These are phyloP conservation scores for Mantis religiosa DNA, from an alignment of 2,888 invertebrate genomes.

Conservation along the genomic window DNA sequence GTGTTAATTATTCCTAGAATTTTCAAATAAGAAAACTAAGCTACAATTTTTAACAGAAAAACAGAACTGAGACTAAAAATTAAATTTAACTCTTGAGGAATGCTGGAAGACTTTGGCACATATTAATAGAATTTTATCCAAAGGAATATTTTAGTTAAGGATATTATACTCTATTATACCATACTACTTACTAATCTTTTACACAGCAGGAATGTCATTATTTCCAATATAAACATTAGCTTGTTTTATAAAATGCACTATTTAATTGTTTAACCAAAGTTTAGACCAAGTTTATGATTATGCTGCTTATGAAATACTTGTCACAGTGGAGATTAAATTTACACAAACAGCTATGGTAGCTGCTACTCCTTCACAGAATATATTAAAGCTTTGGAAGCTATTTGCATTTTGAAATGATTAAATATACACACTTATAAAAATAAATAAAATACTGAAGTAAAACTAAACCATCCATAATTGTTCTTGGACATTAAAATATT, in stretches of 20 bases:
- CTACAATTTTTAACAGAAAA: too few relatives aligned
- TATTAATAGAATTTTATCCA: not conserved
- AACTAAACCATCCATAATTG: not conserved
- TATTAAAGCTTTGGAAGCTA: not conserved
- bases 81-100: not conserved
- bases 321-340: not conserved
- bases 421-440: not conserved
- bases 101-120: not conserved
- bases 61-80: not conserved
- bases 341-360: not conserved
- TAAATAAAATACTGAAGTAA: not conserved
- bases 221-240: not conserved
- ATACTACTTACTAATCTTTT: not conserved
- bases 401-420: not conserved
- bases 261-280: not conserved
- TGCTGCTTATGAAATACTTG: not conserved
- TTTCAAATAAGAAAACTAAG: not conserved
- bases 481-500: not conserved
- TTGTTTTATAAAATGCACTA: not conserved
- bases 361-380: not conserved
- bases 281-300: not conserved
- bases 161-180: not conserved
- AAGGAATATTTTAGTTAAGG: not conserved
- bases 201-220: not conserved
- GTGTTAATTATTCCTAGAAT: not conserved